Evolutionary conservation across 1,140 invertebrate species (phyloP), one percentile per base, ranked within the genome.

Genomic region (Coelopa frigida): DNA sequence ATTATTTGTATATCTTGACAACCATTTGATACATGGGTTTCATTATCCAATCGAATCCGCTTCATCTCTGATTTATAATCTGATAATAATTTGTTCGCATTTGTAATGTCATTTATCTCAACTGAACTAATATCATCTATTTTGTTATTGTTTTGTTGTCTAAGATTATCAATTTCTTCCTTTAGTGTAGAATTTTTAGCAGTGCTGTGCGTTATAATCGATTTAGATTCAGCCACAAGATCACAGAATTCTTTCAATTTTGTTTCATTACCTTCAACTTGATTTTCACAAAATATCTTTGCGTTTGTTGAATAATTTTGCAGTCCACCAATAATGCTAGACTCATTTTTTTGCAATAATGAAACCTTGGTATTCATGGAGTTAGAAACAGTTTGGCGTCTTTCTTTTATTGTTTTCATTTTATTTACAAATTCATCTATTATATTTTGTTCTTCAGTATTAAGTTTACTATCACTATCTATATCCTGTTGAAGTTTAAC

Each of bases 131-230:
- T 18, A 14, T 17, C 18, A 15, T 29, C 17, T 10, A 48, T 8
- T n/a, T 14, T 22, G 17, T 35, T 32, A 3, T 17, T 2, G 4
- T 17, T 15, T 15, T 56, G 49, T 20, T 51, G 47, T 17, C 22
- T 12, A 8, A 61, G 46, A 44, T 61, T 62, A 5, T 54, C 46
- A 6, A 63, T 6, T 27, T 61, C 54, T 14, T 52, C 51, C 14
- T 66, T 50, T 4, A 66, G 43, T 48, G 50, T 52, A 2, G 53
- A 57, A 21, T 57, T 55, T 36, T 61, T 58, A 6, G 51, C 51
- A 3, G 57, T 49, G 14, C 51, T 37, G 7, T 56, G 57, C 50
- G 14, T 51, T 37, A 8, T 56, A 48, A 49, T 65, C 57, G 3
- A 57, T 41, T 8, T 21, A 14, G 23, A 7, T 12, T 14, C 14